Base-by-base conservation (phyloP, 2,113 vertebrate genomes). In the Mastomys natalensis region DNA sequence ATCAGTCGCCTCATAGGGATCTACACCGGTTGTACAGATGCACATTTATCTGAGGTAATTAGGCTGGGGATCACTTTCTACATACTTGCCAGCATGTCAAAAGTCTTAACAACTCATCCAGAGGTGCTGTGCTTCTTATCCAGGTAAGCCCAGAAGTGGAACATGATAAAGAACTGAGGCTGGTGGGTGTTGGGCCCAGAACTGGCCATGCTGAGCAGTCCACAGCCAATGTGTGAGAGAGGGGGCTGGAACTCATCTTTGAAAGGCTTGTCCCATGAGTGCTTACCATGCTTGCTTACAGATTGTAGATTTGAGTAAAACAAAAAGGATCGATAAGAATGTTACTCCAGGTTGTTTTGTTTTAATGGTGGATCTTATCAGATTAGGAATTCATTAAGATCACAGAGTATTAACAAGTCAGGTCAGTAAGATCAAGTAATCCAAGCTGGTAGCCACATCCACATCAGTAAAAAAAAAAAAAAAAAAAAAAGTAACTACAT, bases 141-240 rank as follows among this genome's bases (percentile, higher is more conserved):
- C 19, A n/a, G 34, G 19, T 58, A 81, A n/a, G 78, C 51, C 24
- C 10, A 6, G 13, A 31, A 37, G 37, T 37, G 77, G 13, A 37
- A 55, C 43, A 13, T 58, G 53, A 53, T 19, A 37, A 19, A 53
- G 45, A 78, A 37, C 77, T 37, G 77, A 80, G 17, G 19, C 37
- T 5, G 31, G 17, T 37, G 31, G 40, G 9, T 6, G 34, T n/a
- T n/a, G 51, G 51, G 51, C 51, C 34, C 78, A 0, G 99, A 99
- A 97, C 99, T 99, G 60, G 99, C 99, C 99, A 99, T 99, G 96
- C 99, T 99, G 80, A 99, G 99, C 82, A 99, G 91, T 12, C 99
- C 99, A 2, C 99, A 98, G 26, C 99, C 99, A 0, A 99, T 99
- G 97, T 99, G 99, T 0, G 99, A 99, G 86, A 99, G 98, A 98